Evolutionary conservation across 2,113 vertebrate species (phyloP).

Genomic region (Alethe diademata): DNA sequence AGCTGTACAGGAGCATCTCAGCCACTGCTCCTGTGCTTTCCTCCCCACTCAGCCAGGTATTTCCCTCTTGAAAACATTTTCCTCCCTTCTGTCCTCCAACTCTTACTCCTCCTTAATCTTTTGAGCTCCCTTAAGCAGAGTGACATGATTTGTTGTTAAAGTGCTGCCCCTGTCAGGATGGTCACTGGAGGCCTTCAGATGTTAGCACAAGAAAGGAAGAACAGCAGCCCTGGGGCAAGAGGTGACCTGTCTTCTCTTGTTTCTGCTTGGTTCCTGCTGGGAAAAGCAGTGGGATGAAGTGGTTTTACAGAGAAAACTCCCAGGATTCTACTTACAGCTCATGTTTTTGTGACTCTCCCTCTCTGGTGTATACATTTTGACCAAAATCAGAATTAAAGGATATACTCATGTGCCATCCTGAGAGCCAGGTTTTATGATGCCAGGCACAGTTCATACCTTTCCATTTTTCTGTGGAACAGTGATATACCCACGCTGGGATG

Average conservation of each 20-base stretch:
- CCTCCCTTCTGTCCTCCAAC: background rate
- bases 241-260: background rate
- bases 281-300: background rate
- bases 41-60: accelerated
- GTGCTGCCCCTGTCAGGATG: background rate
- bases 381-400: background rate
- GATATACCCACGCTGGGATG: background rate
- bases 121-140: background rate
- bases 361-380: background rate
- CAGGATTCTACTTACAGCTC: background rate
- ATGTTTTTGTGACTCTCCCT: background rate
- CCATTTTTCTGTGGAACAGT: background rate
- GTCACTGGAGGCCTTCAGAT: background rate
- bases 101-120: background rate
- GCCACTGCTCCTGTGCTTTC: background rate
- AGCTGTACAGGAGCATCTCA: accelerated
- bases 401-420: background rate
- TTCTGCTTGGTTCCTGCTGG: background rate
- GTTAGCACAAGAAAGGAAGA: background rate
- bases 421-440: background rate
- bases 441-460: background rate
- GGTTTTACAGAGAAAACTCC: background rate
- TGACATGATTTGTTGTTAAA: background rate
- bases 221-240: background rate
- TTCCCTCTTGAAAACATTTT: background rate